Base-by-base conservation (phyloP, 1,140 invertebrate genomes). In the Capitella teleta region DNA sequence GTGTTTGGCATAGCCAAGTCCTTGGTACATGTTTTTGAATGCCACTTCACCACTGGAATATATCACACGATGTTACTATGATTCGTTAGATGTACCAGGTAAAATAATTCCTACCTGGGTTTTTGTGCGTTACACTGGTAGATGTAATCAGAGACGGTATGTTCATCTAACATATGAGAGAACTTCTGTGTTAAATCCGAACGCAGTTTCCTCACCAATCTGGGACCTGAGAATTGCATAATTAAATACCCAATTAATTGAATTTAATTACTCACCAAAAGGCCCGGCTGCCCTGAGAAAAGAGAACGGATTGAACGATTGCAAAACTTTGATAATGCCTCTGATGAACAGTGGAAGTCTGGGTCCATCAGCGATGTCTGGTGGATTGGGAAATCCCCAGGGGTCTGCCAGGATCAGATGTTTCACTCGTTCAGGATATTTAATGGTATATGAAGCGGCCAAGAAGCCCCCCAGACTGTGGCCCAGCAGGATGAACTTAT, bases 401-500 rank as follows among this genome's bases (percentile, higher is more conserved):
- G 94, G 90, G 74, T 98, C 94, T 1, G 89, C 90, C 19, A 98
- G 73, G 55, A 98, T 84, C 1, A 98, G 71, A 72, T 97, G 91
- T 49, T 84, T 79, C 0, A 98, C 85, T 57, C 82, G 78, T 54
- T 57, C 68, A 65, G 68, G 66, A 57, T 76, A 68, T 25, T 61
- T 64, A 14, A 96, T 77, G 0, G 89, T 79, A 74, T 97, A 98
- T 0, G 89, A 84, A n/a, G 86, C 81, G 2, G 87, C 87, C 30
- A 98, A 76, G 74, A 86, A 98, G 1, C 87, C 93, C 41, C 94
- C 94, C 74, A 96, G 84, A 51, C 88, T 94, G 70, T 98, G 94
- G 0, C 93, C 94, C 1, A 97, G 67, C n/a, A 98, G 63, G 41
- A 96, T 82, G 70, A 97, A 85, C 66, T 87, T 81, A 0, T 87